Percentiles rank a stretch among this genome's conserved stretches.
These are phyloP conservation scores for Aphelinus certus DNA, from an alignment of 1,140 invertebrate species.

Conservation along the genomic window DNA sequence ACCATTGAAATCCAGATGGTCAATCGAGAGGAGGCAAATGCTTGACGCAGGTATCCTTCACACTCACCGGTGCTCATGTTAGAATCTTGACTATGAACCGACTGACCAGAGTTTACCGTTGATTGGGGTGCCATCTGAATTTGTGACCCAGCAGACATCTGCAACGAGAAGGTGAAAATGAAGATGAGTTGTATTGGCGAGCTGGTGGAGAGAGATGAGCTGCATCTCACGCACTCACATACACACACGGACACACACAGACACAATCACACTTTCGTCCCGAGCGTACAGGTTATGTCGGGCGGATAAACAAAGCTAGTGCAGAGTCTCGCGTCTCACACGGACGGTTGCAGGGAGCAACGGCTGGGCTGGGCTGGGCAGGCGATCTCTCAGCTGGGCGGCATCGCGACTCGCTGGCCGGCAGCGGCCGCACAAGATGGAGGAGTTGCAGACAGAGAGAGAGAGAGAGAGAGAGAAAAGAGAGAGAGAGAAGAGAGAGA, in stretches of 20 bases:
- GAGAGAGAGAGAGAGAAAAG: no score
- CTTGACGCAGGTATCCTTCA: no score
- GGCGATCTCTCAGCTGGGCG: no score
- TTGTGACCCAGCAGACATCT: slow-evolving; percentile 94
- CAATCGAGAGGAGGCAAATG: slow-evolving; percentile 18
- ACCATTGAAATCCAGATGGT: slow-evolving; percentile 28
- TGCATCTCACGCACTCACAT: not conserved
- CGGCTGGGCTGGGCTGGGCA: no score
- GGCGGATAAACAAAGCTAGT: no score
- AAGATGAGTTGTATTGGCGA: not conserved
- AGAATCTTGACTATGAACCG: slow-evolving; percentile 91
- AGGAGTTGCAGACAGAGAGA: slow-evolving; percentile 2
- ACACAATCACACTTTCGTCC: not conserved
- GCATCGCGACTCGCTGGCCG: no score
- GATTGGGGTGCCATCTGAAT: slow-evolving; percentile 94
- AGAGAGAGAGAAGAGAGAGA: slow-evolving; percentile 20
- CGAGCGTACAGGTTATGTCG: no score
- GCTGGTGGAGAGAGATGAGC: not conserved
- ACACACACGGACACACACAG: not conserved
- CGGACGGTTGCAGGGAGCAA: no score
- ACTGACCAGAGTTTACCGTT: slow-evolving; percentile 85
- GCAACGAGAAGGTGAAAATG: slow-evolving; percentile 62
- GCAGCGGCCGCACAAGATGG: slow-evolving; percentile 30
- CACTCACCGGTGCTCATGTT: slow-evolving; percentile 90
- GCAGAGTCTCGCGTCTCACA: no score